phyloP scores from a whole-genome alignment of 2,888 invertebrate genomes.

The Machimus atricapillus region DNA sequence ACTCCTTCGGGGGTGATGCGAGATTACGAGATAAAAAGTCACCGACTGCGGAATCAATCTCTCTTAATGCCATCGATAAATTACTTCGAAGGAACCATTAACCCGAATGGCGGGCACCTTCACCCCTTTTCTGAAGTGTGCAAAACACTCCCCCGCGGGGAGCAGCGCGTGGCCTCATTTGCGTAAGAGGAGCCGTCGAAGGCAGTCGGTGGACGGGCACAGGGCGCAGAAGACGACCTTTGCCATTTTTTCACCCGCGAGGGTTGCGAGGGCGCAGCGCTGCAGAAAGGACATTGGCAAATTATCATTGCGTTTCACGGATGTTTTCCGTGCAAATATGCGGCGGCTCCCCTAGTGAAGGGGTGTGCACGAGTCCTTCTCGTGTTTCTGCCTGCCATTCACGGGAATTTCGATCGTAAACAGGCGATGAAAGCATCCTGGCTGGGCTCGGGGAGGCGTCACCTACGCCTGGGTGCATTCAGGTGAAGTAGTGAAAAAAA shows the following conservation, averaged over 20 bases:
- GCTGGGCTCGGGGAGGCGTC: background rate
- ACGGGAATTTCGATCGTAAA: background rate
- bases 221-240: background rate
- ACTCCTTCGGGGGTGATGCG: background rate
- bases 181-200: background rate
- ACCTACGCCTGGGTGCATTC: background rate
- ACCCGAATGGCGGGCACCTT: background rate
- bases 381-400: background rate
- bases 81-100: background rate
- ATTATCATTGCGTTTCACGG: background rate
- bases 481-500: background rate
- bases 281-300: background rate
- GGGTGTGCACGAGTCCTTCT: background rate
- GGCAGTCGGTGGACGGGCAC: background rate
- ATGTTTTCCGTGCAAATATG: background rate
- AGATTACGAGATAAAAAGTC: background rate
- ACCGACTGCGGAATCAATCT: background rate
- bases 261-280: background rate
- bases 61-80: constrained; percentile 5
- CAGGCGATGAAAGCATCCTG: background rate
- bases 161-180: background rate
- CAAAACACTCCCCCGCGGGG: background rate
- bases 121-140: background rate
- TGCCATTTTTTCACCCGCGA: background rate
- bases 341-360: background rate